Evolutionary conservation across 2,888 invertebrate species (phyloP).

Genomic region (Celastrina argiolus): DNA sequence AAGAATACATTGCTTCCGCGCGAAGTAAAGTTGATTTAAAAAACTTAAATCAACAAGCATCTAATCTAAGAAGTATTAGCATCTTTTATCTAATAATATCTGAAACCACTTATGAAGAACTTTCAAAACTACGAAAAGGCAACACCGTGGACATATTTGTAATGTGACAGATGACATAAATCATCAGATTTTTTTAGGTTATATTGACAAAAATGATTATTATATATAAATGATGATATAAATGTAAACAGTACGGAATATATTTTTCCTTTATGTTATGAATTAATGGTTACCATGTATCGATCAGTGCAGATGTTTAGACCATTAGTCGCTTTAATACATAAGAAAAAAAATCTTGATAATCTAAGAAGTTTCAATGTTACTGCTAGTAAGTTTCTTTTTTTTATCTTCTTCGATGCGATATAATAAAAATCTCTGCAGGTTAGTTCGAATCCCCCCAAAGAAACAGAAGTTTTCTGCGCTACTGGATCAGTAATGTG

Average conservation of each 20-base stretch:
- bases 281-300: constrained; percentile 41
- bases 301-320: constrained; percentile 24
- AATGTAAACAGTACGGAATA: neutral
- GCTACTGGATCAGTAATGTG: no score
- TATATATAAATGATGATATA: neutral
- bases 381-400: constrained; percentile 45
- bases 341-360: constrained; percentile 31
- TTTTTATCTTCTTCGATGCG: constrained; percentile 27
- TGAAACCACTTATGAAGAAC: no score
- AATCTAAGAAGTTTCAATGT: constrained; percentile 45
- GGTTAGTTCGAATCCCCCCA: no score
- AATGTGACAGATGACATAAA: neutral
- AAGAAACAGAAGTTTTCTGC: no score
- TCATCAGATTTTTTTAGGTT: neutral
- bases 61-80: no score
- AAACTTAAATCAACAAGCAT: no score
- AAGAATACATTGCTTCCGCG: no score
- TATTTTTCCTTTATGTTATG: neutral
- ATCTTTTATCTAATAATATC: no score
- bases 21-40: no score
- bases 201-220: neutral
- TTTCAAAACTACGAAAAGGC: no score
- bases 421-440: constrained; percentile 23
- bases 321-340: neutral
- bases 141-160: neutral